phyloP scores from a whole-genome alignment of 2,113 vertebrate species.

The Morone saxatilis region DNA sequence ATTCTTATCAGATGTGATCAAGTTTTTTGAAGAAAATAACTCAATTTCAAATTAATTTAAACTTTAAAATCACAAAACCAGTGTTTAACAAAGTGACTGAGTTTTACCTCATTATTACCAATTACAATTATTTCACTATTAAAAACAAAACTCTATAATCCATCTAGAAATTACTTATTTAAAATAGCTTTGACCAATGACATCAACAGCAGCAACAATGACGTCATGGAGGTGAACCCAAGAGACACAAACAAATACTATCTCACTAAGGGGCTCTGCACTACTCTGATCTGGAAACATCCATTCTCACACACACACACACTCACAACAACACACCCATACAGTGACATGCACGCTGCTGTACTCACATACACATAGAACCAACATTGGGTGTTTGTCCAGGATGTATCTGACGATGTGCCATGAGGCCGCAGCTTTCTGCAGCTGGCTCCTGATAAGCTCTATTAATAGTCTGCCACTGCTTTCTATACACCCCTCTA shows the following conservation, averaged over 20 bases:
- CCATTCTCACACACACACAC: not conserved
- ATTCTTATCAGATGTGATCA: too few relatives aligned
- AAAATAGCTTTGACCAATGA: not conserved
- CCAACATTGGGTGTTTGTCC: constrained; percentile 25
- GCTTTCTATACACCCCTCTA: constrained; percentile 19
- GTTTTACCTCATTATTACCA: not conserved
- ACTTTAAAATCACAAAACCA: not conserved
- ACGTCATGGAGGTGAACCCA: not conserved
- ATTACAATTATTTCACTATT: not conserved
- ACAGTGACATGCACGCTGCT: not conserved
- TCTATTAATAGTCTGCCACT: constrained; percentile 77
- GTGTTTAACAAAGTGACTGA: not conserved
- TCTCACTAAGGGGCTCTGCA: constrained; percentile 26
- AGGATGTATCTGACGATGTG: constrained; percentile 44
- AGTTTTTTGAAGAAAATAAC: not conserved
- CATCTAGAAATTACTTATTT: not conserved
- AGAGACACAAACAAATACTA: constrained; percentile 9
- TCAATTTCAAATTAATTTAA: not conserved
- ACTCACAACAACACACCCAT: not conserved
- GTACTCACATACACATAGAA: constrained; percentile 18
- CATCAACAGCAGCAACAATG: constrained; percentile 2
- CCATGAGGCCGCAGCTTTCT: constrained; percentile 53
- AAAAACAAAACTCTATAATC: too few relatives aligned
- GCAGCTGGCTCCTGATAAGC: constrained; percentile 71
- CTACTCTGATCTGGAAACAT: constrained; percentile 12